Percentiles rank a stretch among this genome's conserved stretches.
phyloP scores from a whole-genome alignment of 2,113 vertebrate genomes.

The Ancistrus triradiatus region DNA sequence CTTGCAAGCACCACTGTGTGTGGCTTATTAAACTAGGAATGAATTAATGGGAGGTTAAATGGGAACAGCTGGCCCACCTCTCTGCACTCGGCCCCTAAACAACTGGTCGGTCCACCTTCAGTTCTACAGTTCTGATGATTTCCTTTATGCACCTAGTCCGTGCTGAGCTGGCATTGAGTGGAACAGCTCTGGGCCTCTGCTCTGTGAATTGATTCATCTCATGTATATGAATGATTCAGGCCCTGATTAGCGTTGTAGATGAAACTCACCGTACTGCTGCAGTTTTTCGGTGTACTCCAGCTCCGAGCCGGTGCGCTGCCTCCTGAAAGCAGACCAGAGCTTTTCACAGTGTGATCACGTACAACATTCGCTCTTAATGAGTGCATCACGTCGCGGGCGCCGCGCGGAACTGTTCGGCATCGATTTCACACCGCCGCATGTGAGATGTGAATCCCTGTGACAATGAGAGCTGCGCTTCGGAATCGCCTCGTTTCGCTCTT shows the following conservation, averaged over 20 bases:
- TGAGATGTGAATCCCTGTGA: constrained; percentile 9
- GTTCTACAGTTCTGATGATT: too few relatives aligned
- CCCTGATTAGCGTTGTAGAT: neutral
- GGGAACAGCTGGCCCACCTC: too few relatives aligned
- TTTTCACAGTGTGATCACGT: constrained; percentile 26
- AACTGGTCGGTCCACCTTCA: too few relatives aligned
- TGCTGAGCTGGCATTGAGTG: too few relatives aligned
- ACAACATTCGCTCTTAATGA: neutral
- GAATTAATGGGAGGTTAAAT: too few relatives aligned
- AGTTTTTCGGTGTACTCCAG: constrained; percentile 96
- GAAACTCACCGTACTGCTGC: constrained; percentile 90
- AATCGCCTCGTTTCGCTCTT: constrained; percentile 9
- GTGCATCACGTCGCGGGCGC: neutral
- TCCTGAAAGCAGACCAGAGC: constrained; percentile 72
- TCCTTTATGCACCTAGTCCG: too few relatives aligned
- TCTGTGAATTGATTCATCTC: too few relatives aligned
- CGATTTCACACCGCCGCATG: constrained; percentile 19
- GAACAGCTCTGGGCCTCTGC: too few relatives aligned
- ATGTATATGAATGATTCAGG: too few relatives aligned
- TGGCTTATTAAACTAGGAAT: too few relatives aligned
- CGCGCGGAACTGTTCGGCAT: constrained; percentile 17
- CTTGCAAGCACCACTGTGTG: too few relatives aligned
- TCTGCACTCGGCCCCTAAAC: too few relatives aligned
- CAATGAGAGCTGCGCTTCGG: constrained; percentile 11
- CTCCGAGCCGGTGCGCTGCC: constrained; percentile 84